Evolutionary conservation across 2,797 vertebrate genomes (phyloP).

Genomic region (Enteromius mattozi): DNA sequence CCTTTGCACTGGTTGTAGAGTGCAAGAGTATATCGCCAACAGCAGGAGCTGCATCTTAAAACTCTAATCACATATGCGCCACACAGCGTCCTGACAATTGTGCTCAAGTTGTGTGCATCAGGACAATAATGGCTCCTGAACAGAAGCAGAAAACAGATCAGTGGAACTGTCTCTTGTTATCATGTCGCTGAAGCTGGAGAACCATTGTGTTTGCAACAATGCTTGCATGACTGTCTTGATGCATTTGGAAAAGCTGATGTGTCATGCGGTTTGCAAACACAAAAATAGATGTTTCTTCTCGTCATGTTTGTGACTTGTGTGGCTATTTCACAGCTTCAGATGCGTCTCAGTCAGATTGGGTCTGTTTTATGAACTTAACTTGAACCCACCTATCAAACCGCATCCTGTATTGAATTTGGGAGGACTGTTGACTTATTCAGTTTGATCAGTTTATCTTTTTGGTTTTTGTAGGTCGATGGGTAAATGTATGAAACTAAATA

Average conservation of each 20-base stretch:
- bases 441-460: neutral
- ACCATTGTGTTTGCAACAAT: neutral
- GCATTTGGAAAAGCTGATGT: slow-evolving; percentile 3
- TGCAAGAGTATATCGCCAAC: neutral
- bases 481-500: neutral
- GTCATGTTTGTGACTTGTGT: neutral
- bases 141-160: slow-evolving; percentile 40
- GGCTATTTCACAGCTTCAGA: neutral
- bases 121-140: slow-evolving; percentile 20
- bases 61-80: slow-evolving; percentile 2
- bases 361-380: neutral
- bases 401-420: neutral
- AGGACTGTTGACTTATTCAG: neutral
- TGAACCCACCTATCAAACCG: neutral
- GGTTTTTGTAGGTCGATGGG: neutral
- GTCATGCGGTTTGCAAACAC: neutral
- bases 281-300: slow-evolving; percentile 9
- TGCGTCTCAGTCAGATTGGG: neutral
- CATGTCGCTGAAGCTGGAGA: slow-evolving; percentile 12
- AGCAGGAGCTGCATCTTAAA: slow-evolving; percentile 12
- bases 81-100: neutral
- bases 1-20: slow-evolving; percentile 24
- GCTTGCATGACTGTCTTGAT: neutral
- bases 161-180: slow-evolving; percentile 29
- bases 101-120: slow-evolving; percentile 2